Base-by-base conservation (phyloP, 2,113 vertebrate genomes). In the Bolborhynchus lineola region DNA sequence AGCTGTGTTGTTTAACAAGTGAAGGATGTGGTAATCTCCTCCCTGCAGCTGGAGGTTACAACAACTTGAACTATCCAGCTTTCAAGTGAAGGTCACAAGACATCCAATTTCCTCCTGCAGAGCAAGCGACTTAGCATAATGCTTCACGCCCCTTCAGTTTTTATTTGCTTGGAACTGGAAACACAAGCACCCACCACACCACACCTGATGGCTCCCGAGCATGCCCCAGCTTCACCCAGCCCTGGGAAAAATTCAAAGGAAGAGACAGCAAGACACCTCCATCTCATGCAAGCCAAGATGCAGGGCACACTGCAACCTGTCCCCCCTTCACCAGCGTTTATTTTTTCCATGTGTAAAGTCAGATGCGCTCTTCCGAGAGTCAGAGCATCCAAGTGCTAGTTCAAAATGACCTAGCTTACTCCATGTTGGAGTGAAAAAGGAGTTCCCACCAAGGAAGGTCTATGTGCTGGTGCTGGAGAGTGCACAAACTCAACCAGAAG, bases 61-160 rank as follows among this genome's bases (percentile, higher is more conserved):
- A 71, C 64, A 93, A 92, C 92, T 86, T 84, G 55, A 96, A 95
- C 92, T 75, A 88, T 35, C 18, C 71, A 94, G 80, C 88, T 92
- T 93, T 90, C 80, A 96, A 93, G 57, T 79, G 47, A 47, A 71
- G 65, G 80, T 94, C 86, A 78, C 42, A 86, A 88, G 88, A 90
- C 80, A 88, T 55, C 44, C 35, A 81, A 25, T 93, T 88, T 92
- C 88, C 76, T 94, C 64, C 65, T 57, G 80, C 8, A 2, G 62
- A 90, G 65, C 42, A 83, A 47, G 23, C 24, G 39, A 75, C n/a
- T 68, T 70, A 77, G 23, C 55, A 37, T 81, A 92, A 83, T 46
- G 42, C 60, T 44, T 88, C 41, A 31, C 3, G 1, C 17, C 17
- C 39, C 42, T 90, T 83, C 25, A 59, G 50, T 81, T 92, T 80